Evolutionary conservation across 1,140 invertebrate genomes (phyloP), one percentile per base, ranked within the genome.

Genomic region (Phocides pigmalion): DNA sequence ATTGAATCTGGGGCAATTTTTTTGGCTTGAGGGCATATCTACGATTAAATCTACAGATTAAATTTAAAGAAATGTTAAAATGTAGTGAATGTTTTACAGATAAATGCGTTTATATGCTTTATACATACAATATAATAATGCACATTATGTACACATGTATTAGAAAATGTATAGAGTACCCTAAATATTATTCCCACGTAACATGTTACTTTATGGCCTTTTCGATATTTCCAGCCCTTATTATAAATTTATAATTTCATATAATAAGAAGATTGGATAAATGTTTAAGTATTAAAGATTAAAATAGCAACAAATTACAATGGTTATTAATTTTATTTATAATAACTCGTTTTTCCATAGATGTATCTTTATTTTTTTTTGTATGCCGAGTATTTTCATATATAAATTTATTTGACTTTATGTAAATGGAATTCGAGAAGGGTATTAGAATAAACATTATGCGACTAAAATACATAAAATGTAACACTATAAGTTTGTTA

Each of bases 71-170:
- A 35, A 37, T 44, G 25, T 32, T 32, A 59, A 17, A 47, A 46
- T 59, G 28, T 20, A 20, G 44, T 42, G 53, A 44, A 35, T 9
- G 1, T 59, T 39, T 35, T 47, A 16, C 9, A 47, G n/a, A 3
- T 46, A 35, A 59, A 32, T 15, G 39, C 56, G 16, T 28, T 20
- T 35, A 46, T 47, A 6, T 41, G 42, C 20, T 35, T 35, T 44
- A 58, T 5, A 19, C 22, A 44, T 42, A 28, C 25, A 28, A 35
- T 35, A 12, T 35, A 35, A 6, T 51, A 46, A 35, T 59, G 56
- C 56, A 59, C 42, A 41, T 59, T 59, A 59, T 32, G 32, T 59
- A 59, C 56, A 59, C 22, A 58, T 58, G 42, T 41, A 25, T 41
- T 28, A 58, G 14, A 41, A 58, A 58, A 35, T 41, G 12, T 22